These are phyloP conservation scores for Upupa epops DNA, from an alignment of 2,113 vertebrate genomes.

Conservation along the genomic window DNA sequence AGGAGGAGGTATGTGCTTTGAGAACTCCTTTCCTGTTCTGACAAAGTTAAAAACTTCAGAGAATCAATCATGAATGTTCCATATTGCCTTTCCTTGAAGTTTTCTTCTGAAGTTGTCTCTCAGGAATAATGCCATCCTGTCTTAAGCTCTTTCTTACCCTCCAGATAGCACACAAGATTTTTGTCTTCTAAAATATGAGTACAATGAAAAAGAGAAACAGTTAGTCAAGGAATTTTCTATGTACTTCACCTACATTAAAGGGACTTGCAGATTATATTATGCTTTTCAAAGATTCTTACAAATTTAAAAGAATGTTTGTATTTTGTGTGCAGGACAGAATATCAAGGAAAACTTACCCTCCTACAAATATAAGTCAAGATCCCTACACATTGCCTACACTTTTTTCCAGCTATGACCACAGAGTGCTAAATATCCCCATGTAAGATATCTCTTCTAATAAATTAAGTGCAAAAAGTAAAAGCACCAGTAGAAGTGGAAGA, in stretches of 20 bases:
- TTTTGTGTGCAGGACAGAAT: background rate
- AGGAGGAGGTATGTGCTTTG: background rate
- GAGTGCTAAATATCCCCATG: background rate
- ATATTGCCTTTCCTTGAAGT: background rate
- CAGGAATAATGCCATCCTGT: background rate
- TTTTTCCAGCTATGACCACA: background rate
- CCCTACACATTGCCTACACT: background rate
- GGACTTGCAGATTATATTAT: background rate
- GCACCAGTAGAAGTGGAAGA: fast-evolving
- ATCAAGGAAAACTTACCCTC: background rate
- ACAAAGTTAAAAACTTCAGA: background rate
- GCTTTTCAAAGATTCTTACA: background rate
- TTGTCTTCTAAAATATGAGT: background rate
- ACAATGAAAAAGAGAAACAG: background rate
- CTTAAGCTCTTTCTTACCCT: background rate
- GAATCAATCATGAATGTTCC: background rate
- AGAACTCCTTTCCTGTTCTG: background rate
- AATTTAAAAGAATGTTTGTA: background rate
- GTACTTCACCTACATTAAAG: background rate
- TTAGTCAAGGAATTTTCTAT: background rate
- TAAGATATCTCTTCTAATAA: background rate
- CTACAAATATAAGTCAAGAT: background rate
- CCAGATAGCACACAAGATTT: background rate
- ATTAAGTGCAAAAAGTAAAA: background rate
- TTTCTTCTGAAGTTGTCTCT: background rate